phyloP scores from a whole-genome alignment of 2,888 invertebrate genomes.

The Melitaea athalia region DNA sequence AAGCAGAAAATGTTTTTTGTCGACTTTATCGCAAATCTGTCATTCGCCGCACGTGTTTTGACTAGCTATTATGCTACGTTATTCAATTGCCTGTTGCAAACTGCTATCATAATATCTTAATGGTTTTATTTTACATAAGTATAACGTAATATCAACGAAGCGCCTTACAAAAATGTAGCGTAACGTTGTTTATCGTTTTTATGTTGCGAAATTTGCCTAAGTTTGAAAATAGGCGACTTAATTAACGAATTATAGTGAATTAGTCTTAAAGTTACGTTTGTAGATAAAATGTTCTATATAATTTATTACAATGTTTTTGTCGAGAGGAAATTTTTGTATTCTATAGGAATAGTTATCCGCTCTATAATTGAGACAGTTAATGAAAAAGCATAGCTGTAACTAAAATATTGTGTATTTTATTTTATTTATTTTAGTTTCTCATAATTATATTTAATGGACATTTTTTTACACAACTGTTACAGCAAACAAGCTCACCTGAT shows the following conservation, averaged over 20 bases:
- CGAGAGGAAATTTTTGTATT: too few species aligned
- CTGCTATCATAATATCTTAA: constrained; percentile 32
- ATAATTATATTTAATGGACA: too few species aligned
- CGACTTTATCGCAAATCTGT: constrained; percentile 62
- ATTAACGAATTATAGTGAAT: constrained; percentile 3
- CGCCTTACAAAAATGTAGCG: constrained; percentile 26
- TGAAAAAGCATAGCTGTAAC: too few species aligned
- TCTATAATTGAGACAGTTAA: too few species aligned
- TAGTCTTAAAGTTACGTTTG: constrained; percentile 41
- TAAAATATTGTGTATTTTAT: too few species aligned
- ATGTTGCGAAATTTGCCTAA: constrained; percentile 14
- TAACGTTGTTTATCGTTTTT: constrained; percentile 22
- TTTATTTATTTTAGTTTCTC: too few species aligned
- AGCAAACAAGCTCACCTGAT: too few species aligned
- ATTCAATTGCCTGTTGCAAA: constrained; percentile 60
- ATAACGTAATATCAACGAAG: constrained; percentile 25
- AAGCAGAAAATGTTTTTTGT: constrained; percentile 65
- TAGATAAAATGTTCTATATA: neutral
- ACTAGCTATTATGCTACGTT: constrained; percentile 62
- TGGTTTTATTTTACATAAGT: constrained; percentile 27
- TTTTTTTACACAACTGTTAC: too few species aligned
- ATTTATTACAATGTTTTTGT: too few species aligned
- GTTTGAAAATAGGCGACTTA: constrained; percentile 14
- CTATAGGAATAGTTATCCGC: too few species aligned
- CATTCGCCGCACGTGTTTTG: constrained; percentile 72